Percentiles rank a stretch among this genome's conserved stretches.
These are phyloP conservation scores for Vulpes vulpes DNA, from an alignment of 2,113 vertebrate genomes.

Conservation along the genomic window DNA sequence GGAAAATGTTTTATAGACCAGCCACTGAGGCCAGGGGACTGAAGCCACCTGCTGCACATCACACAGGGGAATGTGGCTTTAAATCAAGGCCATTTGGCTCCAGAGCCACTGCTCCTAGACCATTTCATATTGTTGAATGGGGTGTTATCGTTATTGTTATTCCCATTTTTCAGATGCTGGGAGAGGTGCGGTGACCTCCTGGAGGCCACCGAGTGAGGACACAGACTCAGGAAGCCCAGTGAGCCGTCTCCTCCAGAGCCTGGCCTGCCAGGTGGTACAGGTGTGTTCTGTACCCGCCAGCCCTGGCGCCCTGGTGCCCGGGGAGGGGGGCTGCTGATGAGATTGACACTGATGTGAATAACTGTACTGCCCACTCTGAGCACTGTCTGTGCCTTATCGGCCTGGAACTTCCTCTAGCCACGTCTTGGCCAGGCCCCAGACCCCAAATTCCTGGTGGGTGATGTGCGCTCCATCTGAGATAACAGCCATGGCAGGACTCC, in stretches of 20 bases:
- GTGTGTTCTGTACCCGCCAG: rapidly evolving
- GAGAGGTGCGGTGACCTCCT: neutral
- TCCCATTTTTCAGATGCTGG: neutral
- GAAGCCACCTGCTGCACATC: neutral
- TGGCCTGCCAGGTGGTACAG: neutral
- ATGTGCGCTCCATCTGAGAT: slow-evolving; percentile 2
- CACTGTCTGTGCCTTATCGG: slow-evolving; percentile 53
- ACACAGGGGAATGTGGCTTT: neutral
- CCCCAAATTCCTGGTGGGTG: slow-evolving; percentile 76
- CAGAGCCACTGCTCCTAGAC: rapidly evolving
- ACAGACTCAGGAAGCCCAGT: neutral
- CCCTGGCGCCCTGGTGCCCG: neutral
- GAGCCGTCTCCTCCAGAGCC: rapidly evolving
- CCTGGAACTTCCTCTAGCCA: neutral
- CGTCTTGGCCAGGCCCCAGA: neutral
- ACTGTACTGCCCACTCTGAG: neutral
- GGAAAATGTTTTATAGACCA: neutral
- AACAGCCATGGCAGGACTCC: slow-evolving; percentile 53
- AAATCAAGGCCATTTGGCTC: neutral
- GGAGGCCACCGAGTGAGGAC: neutral
- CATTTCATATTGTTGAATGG: too few relatives aligned
- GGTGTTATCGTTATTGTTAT: too few relatives aligned
- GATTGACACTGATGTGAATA: neutral
- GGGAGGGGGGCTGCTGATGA: neutral
- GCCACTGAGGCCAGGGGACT: neutral